Conservation (phyloP, 2,113 vertebrate genomes). For the Syngnathus typhle region DNA sequence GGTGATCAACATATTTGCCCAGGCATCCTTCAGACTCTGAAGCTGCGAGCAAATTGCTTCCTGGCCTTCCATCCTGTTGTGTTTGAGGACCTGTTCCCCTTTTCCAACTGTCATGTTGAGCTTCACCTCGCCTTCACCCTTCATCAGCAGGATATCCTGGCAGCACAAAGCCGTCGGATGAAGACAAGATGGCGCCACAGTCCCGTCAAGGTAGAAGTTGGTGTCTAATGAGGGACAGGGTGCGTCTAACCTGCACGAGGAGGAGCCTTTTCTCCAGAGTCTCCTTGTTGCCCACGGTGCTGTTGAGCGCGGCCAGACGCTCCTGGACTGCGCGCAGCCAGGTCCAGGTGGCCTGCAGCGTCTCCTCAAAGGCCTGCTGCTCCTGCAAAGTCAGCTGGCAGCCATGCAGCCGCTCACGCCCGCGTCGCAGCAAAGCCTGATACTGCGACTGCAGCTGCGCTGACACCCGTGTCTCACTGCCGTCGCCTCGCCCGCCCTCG, state of each 20-base stretch:
- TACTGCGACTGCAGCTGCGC: constrained; percentile 82
- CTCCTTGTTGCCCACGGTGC: constrained; percentile 81
- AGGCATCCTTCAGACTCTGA: constrained; percentile 78
- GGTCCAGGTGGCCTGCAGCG: constrained; percentile 80
- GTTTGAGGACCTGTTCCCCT: constrained; percentile 85
- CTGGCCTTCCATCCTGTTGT: constrained; percentile 80
- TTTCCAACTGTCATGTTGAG: constrained; percentile 94
- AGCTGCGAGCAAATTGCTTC: constrained; percentile 79
- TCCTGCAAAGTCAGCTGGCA: constrained; percentile 87
- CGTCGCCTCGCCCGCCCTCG: constrained; percentile 79
- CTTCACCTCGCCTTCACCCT: constrained; percentile 93
- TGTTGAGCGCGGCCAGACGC: constrained; percentile 76
- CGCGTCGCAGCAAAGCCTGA: constrained; percentile 77
- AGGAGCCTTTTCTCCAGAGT: constrained; percentile 78
- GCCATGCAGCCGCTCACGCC: constrained; percentile 76
- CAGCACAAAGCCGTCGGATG: background rate
- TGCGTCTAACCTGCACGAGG: constrained; percentile 80
- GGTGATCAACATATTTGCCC: constrained; percentile 78
- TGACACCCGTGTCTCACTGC: constrained; percentile 76
- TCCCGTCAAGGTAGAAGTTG: no score
- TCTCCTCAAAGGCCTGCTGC: constrained; percentile 86
- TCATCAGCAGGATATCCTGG: constrained; percentile 91
- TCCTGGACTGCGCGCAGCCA: constrained; percentile 83
- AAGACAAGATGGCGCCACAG: no score
- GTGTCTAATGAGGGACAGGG: no score